A percentile compares a stretch with the other conserved stretches of the same genome.
These are phyloP conservation scores for Gymnopithys bicolor DNA, from an alignment of 2,797 vertebrate species.

Conservation along the genomic window DNA sequence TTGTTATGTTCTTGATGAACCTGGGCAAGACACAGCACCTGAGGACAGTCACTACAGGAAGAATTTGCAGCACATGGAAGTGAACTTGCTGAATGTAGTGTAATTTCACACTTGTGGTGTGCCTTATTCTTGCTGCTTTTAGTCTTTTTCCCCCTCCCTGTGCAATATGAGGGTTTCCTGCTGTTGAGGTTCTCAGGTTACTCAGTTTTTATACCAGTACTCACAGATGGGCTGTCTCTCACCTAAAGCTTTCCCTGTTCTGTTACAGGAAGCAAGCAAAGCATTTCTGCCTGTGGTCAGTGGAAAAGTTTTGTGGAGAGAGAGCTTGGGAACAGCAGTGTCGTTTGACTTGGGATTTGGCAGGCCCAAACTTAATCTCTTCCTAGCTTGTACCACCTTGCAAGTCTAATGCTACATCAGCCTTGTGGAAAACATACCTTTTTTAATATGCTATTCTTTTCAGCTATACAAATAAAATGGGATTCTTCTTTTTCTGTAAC, in stretches of 20 bases:
- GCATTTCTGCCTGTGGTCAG: not conserved
- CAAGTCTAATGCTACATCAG: not conserved
- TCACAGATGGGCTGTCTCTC: not conserved
- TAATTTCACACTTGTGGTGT: not conserved
- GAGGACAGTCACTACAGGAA: not conserved
- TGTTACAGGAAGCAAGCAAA: not conserved
- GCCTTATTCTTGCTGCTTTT: not conserved
- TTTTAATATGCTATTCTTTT: not conserved
- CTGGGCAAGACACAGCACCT: not conserved
- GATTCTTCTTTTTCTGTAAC: not conserved
- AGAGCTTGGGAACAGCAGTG: not conserved
- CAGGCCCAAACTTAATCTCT: not conserved
- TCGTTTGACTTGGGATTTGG: not conserved
- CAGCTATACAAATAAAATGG: not conserved
- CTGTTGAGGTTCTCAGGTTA: rapidly evolving
- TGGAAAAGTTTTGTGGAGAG: not conserved
- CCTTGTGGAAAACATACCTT: not conserved
- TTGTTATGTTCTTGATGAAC: not conserved
- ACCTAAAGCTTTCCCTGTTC: not conserved
- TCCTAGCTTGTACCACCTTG: not conserved
- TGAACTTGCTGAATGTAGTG: not conserved
- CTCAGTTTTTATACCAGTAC: not conserved
- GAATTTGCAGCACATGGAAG: not conserved
- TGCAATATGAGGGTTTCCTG: rapidly evolving
- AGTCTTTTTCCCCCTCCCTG: not conserved